Evolutionary conservation across 2,113 vertebrate species (phyloP).

Genomic region (Syrmaticus mikado): DNA sequence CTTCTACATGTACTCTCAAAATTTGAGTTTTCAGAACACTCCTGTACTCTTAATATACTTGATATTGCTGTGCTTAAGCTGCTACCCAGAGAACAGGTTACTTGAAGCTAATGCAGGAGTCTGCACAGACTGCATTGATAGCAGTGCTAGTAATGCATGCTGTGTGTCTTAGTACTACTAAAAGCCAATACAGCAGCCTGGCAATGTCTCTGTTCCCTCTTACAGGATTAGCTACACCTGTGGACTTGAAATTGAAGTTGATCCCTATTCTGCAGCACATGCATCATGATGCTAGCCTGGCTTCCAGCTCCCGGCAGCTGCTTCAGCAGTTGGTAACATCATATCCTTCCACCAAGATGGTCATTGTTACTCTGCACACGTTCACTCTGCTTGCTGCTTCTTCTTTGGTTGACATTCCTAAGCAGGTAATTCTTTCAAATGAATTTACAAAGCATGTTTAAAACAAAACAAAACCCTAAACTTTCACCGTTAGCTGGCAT

Average conservation of each 20-base stretch:
- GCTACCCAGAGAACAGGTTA: background rate
- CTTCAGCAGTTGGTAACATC: constrained; percentile 92
- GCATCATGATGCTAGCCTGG: constrained; percentile 94
- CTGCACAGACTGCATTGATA: background rate
- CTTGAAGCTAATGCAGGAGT: background rate
- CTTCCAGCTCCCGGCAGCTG: constrained; percentile 92
- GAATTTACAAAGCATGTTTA: background rate
- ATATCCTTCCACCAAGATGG: constrained; percentile 96
- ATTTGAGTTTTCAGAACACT: background rate
- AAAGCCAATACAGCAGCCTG: background rate
- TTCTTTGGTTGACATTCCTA: constrained; percentile 95
- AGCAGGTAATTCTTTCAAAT: constrained; percentile 83
- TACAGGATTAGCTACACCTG: constrained; percentile 92
- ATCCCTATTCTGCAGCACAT: constrained; percentile 98
- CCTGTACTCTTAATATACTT: background rate
- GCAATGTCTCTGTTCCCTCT: background rate
- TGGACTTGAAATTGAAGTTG: constrained; percentile 95
- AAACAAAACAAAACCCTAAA: rapidly evolving
- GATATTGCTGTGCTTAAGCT: background rate
- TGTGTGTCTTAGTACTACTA: background rate
- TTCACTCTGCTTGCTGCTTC: constrained; percentile 95
- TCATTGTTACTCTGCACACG: constrained; percentile 95
- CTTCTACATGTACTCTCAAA: background rate
- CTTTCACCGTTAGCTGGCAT: background rate
- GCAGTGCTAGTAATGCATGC: background rate